Conservation (phyloP, 1,140 invertebrate genomes). For the Trinorchestia longiramus region DNA sequence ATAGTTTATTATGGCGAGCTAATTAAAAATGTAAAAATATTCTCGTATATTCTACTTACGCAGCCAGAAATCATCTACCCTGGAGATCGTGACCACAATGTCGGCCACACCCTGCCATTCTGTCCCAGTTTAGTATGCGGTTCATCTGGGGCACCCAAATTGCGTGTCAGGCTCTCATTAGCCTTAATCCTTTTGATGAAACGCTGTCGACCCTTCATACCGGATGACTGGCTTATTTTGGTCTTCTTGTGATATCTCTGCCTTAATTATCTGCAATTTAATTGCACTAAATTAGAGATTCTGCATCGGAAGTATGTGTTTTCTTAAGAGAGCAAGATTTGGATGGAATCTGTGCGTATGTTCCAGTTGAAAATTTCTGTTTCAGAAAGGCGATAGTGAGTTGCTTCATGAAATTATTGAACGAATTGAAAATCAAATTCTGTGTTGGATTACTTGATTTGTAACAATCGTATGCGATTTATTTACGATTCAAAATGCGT, state of each 20-base stretch:
- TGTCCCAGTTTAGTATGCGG: not conserved
- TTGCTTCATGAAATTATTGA: no score
- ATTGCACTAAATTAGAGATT: not conserved
- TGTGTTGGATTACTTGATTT: no score
- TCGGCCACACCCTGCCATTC: not conserved
- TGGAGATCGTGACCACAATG: not conserved
- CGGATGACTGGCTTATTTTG: not conserved
- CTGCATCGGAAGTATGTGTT: not conserved
- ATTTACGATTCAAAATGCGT: no score
- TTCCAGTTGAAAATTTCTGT: no score
- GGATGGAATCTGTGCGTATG: not conserved
- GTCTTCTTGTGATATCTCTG: not conserved
- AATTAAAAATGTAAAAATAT: not conserved
- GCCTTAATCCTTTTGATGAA: not conserved
- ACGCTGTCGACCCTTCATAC: not conserved
- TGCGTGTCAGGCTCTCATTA: not conserved
- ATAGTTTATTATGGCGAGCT: not conserved
- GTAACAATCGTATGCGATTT: no score
- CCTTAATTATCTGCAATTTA: not conserved
- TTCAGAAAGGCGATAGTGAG: no score
- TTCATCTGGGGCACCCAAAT: not conserved
- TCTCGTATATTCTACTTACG: not conserved
- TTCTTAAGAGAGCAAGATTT: not conserved
- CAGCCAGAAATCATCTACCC: not conserved
- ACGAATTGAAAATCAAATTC: no score